Base-by-base conservation (phyloP, 1,140 invertebrate species). In the Pygmarrhopalites habei region DNA sequence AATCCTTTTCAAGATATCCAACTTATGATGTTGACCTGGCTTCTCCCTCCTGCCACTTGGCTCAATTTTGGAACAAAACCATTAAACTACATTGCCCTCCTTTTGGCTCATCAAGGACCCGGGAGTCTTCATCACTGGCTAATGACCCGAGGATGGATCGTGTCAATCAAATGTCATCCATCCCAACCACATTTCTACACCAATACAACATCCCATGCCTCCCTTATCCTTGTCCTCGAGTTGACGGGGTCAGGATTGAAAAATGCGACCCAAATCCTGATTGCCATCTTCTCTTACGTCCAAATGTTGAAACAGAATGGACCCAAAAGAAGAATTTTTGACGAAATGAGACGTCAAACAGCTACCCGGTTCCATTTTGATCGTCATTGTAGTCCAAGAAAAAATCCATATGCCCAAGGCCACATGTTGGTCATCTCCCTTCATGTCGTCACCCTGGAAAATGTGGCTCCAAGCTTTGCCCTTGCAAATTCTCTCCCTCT, bases 61-160 rank as follows among this genome's bases (percentile, higher is more conserved):
- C 2, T 12, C 25, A 32, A 61, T 39, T 32, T 39, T 29, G 3
- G 19, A 25, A 61, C 57, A 44, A 43, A 58, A 29, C 57, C 57
- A 2, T 17, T 58, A 4, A 23, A 44, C n/a, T 58, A 44, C 28
- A 28, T 58, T 3, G 14, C 23, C 5, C 12, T 12, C 15, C 28
- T 56, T 21, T 23, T 56, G 5, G 12, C 17, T 5, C 2, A 10
- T 10, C 28, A 39, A 32, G 30, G 28, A 4, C 4, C 2, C 3
- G 53, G 53, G 19, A 56, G 49, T n/a, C 28, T 52, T 4, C 49
- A 52, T 29, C 4, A 25, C 7, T 26, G 28, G 10, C n/a, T 52
- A 15, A 7, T 26, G 25, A 4, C 5, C 49, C 3, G 28, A n/a
- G 14, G 23, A 21, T 52, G 10, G 23, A 52, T 52, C 49, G 28